A percentile compares a stretch with the other conserved stretches of the same genome.
Evolutionary conservation across 2,888 invertebrate genomes (phyloP).

Genomic region (Proisotoma minuta): DNA sequence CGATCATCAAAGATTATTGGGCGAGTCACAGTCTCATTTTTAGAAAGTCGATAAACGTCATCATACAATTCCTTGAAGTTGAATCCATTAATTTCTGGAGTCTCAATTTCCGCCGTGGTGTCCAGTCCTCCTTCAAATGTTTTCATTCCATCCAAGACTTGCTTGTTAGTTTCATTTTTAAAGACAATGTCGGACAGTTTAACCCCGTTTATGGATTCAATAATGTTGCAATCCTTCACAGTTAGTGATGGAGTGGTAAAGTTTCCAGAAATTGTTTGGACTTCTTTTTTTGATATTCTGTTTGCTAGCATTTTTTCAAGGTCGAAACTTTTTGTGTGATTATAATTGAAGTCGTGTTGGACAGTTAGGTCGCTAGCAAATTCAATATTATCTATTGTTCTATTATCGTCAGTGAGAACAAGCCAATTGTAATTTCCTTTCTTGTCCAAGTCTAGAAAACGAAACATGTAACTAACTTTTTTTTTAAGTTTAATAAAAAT

Average conservation of each 20-base stretch:
- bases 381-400: constrained; percentile 15
- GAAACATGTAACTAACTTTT: too few relatives aligned
- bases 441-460: constrained; percentile 5
- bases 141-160: constrained; percentile 29
- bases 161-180: constrained; percentile 1
- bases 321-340: constrained; percentile 10
- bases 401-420: constrained; percentile 15
- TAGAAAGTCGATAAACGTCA: neutral
- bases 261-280: constrained; percentile 25
- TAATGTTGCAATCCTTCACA: constrained; percentile 21
- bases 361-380: constrained; percentile 14
- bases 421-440: constrained; percentile 12
- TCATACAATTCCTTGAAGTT: constrained; percentile 3
- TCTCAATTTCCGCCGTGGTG: constrained; percentile 19
- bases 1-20: constrained; percentile 26
- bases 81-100: constrained; percentile 20
- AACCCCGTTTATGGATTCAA: constrained; percentile 26
- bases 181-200: constrained; percentile 16
- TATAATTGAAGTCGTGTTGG: constrained; percentile 16
- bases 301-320: constrained; percentile 19
- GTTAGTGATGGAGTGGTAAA: constrained; percentile 18
- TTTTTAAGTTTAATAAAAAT: too few relatives aligned
- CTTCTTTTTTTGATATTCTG: constrained; percentile 19
- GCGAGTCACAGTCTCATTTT: constrained; percentile 15
- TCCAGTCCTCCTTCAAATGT: constrained; percentile 17